Base-by-base conservation (phyloP, 2,113 vertebrate genomes). In the Cyprinodon tularosa region DNA sequence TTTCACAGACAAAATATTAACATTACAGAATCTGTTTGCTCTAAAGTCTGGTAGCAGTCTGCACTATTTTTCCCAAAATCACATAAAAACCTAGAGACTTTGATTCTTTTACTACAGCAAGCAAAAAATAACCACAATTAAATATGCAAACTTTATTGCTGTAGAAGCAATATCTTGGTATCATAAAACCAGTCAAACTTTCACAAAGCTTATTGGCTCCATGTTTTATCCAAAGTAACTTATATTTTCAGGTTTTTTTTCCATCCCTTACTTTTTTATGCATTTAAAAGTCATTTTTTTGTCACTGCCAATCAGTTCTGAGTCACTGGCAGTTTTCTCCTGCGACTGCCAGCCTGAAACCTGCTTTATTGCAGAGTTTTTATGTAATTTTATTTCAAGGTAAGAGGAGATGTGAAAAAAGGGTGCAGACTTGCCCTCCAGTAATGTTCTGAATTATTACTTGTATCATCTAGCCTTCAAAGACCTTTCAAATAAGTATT, bases 21-120 rank as follows among this genome's bases (percentile, higher is more conserved):
- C 50, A 53, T 47, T 60, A 48, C 53, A 64, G 42, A 48, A 45
- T 12, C 48, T 57, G 15, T 72, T 6, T 76, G 66, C 74, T 60
- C 67, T 71, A 74, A 68, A 74, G 70, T 68, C 70, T 57, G 74
- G 77, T 22, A 68, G 85, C 74, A 72, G 76, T 93, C 93, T 93
- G 86, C 92, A 91, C 88, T 61, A 73, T 93, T 94, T 95, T 93
- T 88, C 81, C 68, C 81, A 93, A 95, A 95, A 95, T 95, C 91
- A 93, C 93, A 94, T 93, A 92, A 94, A 94, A 93, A 93, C 92
- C 71, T 78, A 72, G 73, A 74, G 75, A 82, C 80, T n/a, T 39
- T 8, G 40, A 65, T 74, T 47, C 69, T 47, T 40, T 67, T 67
- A 29, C 37, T 12, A 20, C 45, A 62, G 3, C 70, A 37, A 15